Evolutionary conservation across 1,140 invertebrate genomes (phyloP), one percentile per base, ranked within the genome.

Genomic region (Pentalonia nigronervosa): DNA sequence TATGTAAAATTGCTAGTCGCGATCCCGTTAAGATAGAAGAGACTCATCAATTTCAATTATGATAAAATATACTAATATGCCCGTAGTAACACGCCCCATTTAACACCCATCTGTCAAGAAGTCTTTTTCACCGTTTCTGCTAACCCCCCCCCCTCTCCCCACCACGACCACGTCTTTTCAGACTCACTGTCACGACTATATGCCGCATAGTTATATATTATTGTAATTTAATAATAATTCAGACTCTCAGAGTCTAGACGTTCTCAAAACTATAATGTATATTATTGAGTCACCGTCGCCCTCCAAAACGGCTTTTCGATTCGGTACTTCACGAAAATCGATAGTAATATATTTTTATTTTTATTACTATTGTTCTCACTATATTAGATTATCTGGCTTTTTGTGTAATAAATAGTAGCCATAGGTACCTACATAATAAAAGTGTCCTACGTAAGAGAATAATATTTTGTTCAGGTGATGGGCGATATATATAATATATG

Each of bases 341-440:
- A 76, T 76, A n/a, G n/a, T 76, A n/a, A n/a, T n/a, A n/a, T 76
- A n/a, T 76, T 76, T 76, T 67, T 67, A 67, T 67, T 67, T 67
- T 67, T 67, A 67, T 67, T 30, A 76, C 14, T 76, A 17, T 76
- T 76, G 60, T 76, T 76, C n/a, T 17, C 60, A 17, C n/a, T 76
- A 76, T 34, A 76, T 76, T 34, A 76, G n/a, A 76, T n/a, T 76
- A 76, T 34, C 14, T n/a, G 60, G 14, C 4, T 76, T 76, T n/a
- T 76, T n/a, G n/a, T 14, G 14, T n/a, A 34, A 76, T 76, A 76
- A 76, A 76, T 76, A 76, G 60, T 76, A 4, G 1, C n/a, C n/a
- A 76, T n/a, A 67, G 11, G 30, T 67, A 67, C 60, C 60, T n/a
- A 67, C 30, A 67, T 17, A 76, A 76, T n/a, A 76, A 67, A 67